Base-by-base conservation (phyloP, 2,797 vertebrate species). In the Meriones psammophilus region DNA sequence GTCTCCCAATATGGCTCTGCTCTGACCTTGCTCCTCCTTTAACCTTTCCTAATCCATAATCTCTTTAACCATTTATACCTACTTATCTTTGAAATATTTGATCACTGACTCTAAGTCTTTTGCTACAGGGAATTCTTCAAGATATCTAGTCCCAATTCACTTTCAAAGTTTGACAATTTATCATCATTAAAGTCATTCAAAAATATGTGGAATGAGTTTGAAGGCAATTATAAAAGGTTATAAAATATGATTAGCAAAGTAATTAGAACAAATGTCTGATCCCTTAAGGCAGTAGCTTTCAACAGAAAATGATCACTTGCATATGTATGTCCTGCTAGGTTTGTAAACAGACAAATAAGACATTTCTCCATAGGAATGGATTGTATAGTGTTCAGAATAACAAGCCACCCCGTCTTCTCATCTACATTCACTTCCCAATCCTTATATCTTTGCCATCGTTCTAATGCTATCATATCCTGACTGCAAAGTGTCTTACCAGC, bases 161-260 rank as follows among this genome's bases (percentile, higher is more conserved):
- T 91, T 93, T 68, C 13, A 2, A 58, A 89, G 42, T 80, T 62
- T 90, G 68, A 74, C 26, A 46, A 76, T 83, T 36, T 88, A 54
- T 36, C 60, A 81, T 54, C 18, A 77, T 68, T 86, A 69, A 69
- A 18, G 18, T 91, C 64, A 79, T 54, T 87, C 50, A 91, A 77
- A 91, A 83, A 22, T 42, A 77, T 77, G 78, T 83, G 60, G 28
- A 8, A 91, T 30, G 50, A 71, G 60, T 91, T 87, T 68, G 60
- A 18, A 77, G 69, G n/a, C 54, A 91, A 68, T 81, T 88, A 30
- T 89, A 62, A 96, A 93, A 85, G 17, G 42, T 64, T 64, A 85
- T 36, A 73, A 78, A 93, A 73, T 85, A 60, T 56, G 22, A 91
- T 76, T 50, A 91, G 6, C 8, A 91, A 28, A 81, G 24, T 77